Conservation (phyloP, 37 sponge, comb jelly and placozoan genomes). For the Diacarnus erythraeanus region DNA sequence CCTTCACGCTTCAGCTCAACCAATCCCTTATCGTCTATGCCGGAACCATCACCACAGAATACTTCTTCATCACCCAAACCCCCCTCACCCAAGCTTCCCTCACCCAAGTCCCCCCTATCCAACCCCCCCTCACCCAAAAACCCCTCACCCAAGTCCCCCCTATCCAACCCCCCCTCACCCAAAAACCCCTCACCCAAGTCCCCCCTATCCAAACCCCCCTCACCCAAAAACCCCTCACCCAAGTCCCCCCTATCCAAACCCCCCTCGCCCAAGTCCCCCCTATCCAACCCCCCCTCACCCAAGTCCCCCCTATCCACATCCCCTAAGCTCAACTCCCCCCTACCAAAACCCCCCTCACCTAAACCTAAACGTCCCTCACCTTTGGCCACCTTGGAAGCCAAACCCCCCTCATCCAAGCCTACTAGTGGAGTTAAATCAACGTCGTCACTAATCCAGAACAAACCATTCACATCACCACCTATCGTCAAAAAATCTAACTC, state of each 20-base stretch:
- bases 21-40: neutral
- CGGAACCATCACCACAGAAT: neutral
- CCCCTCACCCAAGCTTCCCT: neutral
- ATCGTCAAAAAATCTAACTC: no score
- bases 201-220: neutral
- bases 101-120: neutral
- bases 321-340: neutral
- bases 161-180: no score
- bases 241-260: neutral
- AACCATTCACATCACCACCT: neutral
- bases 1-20: neutral
- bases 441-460: neutral
- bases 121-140: neutral
- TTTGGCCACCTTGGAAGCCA: neutral
- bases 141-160: neutral
- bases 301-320: neutral
- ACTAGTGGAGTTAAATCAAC: no score
- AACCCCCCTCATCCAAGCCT: neutral
- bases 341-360: neutral
- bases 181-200: neutral
- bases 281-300: neutral
- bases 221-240: neutral
- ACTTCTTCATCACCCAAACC: neutral
- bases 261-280: no score
- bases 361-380: neutral